A percentile compares a stretch with the other conserved stretches of the same genome.
Evolutionary conservation across 2,888 invertebrate species (phyloP).

Genomic region (Epirrita christyi): DNA sequence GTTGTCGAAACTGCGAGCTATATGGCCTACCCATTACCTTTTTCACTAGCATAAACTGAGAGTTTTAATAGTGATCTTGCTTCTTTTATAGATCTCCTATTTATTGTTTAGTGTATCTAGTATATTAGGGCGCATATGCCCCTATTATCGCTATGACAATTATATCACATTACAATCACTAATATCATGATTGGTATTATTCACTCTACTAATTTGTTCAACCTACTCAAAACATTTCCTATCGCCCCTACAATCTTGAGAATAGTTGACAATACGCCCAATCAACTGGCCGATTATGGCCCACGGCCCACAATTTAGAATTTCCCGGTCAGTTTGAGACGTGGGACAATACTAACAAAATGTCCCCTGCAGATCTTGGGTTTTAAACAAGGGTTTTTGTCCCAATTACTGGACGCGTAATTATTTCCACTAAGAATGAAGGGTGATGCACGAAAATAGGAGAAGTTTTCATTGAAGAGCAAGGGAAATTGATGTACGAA

Average conservation of each 20-base stretch:
- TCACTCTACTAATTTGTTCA: conserved; percentile 8
- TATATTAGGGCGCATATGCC: too few species aligned
- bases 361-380: conserved; percentile 76
- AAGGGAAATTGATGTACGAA: not conserved
- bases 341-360: conserved; percentile 59
- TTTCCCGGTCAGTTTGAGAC: conserved; percentile 73
- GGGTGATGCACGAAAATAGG: conserved; percentile 7
- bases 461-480: not conserved
- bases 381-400: conserved; percentile 79
- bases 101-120: too few species aligned
- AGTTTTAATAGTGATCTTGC: too few species aligned
- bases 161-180: too few species aligned
- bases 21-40: too few species aligned
- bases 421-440: conserved; percentile 72
- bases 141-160: too few species aligned
- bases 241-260: conserved; percentile 41
- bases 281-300: conserved; percentile 55
- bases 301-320: conserved; percentile 63
- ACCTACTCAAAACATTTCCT: conserved; percentile 24
- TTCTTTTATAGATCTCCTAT: too few species aligned
- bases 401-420: conserved; percentile 75
- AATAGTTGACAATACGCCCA: conserved; percentile 59
- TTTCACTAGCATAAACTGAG: too few species aligned
- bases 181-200: conserved; percentile 11
- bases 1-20: too few species aligned